Base-by-base conservation (phyloP, 2,888 invertebrate species). In the Lomographa bimaculata region DNA sequence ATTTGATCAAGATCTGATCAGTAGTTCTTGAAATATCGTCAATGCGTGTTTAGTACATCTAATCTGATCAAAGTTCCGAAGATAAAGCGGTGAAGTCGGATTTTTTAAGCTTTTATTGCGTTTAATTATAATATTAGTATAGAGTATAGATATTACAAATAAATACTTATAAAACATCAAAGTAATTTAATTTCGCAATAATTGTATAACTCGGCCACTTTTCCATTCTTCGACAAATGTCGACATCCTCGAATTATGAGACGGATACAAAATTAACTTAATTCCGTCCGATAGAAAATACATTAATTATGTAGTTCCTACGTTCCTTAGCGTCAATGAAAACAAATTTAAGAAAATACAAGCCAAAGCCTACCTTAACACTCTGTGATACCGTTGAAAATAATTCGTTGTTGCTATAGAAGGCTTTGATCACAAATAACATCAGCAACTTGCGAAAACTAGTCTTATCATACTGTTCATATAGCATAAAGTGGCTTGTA, bases 311-410 rank as follows among this genome's bases (percentile, higher is more conserved):
- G 35, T 42, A 29, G 28, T 8, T 36, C 42, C 50, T 50, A 53
- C 34, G 14, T 19, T 29, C 39, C 44, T 45, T 21, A 20, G 46
- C 45, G 47, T 41, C 50, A 53, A 50, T 45, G 45, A 50, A 51
- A 41, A 50, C 44, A 40, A 42, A 38, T 17, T 19, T 18, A 10
- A 4, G 4, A 5, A 21, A 11, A 0, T 0, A 0, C 9, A 16
- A 0, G 2, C 20, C 2, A 50, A 37, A 39, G 18, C 1, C 11
- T 5, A 38, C 40, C 21, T 24, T 46, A 41, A 9, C 3, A 0
- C 10, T 5, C 4, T 3, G 1, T 4, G 1, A 9, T 26, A 33
- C 29, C 20, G 29, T 19, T 2, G 7, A 7, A 25, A 35, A 8
- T 37, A 12, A 19, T 4, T 2, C 37, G 27, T 4, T 1, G 1